phyloP scores from a whole-genome alignment of 2,113 vertebrate genomes.

The Mixornis gularis region DNA sequence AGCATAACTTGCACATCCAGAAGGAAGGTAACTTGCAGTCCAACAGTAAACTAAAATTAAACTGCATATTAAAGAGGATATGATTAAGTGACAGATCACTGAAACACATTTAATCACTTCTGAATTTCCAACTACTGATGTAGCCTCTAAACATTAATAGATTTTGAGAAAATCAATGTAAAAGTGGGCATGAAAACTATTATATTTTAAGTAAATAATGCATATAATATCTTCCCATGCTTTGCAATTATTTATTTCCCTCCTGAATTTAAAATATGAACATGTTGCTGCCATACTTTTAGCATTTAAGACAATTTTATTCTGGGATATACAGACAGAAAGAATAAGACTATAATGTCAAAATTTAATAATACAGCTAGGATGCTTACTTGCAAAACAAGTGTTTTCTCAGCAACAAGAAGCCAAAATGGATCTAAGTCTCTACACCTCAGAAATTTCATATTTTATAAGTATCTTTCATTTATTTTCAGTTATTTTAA shows the following conservation, averaged over 20 bases:
- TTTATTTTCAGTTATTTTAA: background rate
- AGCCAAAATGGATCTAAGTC: background rate
- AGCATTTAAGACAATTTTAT: background rate
- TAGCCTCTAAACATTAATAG: background rate
- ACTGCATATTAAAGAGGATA: background rate
- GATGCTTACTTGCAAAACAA: background rate
- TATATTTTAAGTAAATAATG: background rate
- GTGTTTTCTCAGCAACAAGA: background rate
- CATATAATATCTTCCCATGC: background rate
- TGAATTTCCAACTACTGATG: background rate
- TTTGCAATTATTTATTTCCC: background rate
- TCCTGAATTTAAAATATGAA: background rate
- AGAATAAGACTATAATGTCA: background rate
- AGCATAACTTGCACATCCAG: background rate
- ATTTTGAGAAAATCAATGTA: background rate
- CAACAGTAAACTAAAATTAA: background rate
- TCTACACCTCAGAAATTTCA: background rate
- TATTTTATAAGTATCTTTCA: background rate
- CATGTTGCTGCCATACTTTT: background rate
- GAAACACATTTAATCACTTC: background rate
- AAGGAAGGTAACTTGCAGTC: background rate
- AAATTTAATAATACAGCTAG: background rate
- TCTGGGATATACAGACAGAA: background rate
- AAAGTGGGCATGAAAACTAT: background rate
- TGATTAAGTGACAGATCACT: background rate